These are phyloP conservation scores for Drepana arcuata DNA, from an alignment of 1,140 invertebrate species.

Conservation along the genomic window DNA sequence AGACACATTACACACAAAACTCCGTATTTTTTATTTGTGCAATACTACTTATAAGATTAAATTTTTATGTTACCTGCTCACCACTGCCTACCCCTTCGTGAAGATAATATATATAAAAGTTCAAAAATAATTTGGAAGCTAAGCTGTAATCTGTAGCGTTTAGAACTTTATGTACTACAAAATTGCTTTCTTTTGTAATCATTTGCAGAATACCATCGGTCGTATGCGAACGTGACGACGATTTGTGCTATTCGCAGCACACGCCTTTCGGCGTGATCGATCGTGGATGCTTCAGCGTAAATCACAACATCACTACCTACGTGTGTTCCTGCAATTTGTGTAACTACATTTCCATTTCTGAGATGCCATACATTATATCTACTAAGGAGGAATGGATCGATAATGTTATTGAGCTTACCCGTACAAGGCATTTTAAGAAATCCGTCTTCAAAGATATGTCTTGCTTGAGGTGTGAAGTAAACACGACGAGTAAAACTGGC, in stretches of 20 bases:
- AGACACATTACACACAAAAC: too few relatives aligned
- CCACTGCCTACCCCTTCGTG: too few relatives aligned
- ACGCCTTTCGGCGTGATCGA: constrained; percentile 50
- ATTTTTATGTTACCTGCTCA: too few relatives aligned
- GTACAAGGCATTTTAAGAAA: constrained; percentile 32
- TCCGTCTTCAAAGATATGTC: constrained; percentile 46
- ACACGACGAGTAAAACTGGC: constrained; percentile 20
- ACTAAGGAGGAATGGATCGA: constrained; percentile 40
- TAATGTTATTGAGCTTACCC: constrained; percentile 43
- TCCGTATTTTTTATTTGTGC: too few relatives aligned
- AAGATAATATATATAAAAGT: too few relatives aligned
- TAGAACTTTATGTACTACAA: constrained; percentile 4
- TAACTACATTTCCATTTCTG: constrained; percentile 43
- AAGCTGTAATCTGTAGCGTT: too few relatives aligned
- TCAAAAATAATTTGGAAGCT: too few relatives aligned
- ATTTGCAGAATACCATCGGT: constrained; percentile 28
- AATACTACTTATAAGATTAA: too few relatives aligned
- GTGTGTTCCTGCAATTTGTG: constrained; percentile 49
- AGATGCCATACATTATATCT: constrained; percentile 41
- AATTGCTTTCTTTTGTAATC: constrained; percentile 13
- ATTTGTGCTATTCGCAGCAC: constrained; percentile 42
- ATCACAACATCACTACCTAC: constrained; percentile 30
- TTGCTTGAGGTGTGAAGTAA: constrained; percentile 45
- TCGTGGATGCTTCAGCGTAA: constrained; percentile 42
- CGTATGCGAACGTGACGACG: constrained; percentile 27